Evolutionary conservation across 2,888 invertebrate genomes (phyloP), one percentile per base, ranked within the genome.

Genomic region (Hirtodrosophila cameraria): DNA sequence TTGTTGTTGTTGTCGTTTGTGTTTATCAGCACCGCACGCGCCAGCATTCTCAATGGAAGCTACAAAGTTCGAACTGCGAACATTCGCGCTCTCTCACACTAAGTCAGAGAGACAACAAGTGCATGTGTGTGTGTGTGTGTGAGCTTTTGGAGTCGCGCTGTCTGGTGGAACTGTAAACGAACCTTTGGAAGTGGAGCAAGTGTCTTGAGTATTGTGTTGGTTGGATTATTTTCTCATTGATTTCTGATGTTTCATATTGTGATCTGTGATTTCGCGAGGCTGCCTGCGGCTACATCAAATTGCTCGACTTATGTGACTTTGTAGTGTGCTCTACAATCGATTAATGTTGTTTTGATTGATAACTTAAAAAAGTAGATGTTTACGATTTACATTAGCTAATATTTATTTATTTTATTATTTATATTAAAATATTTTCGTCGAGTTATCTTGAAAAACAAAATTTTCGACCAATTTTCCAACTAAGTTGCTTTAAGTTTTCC

Each of bases 141-240:
- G 45, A 35, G 55, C 6, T 50, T 27, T 50, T 68, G 86, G 83
- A 82, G 80, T 73, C 80, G 55, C 67, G 49, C 76, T 83, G 80
- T 81, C 80, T 81, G 71, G 70, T 81, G 71, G 70, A 77, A 63
- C 35, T 65, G 83, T 76, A 82, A 72, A n/a, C n/a, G n/a, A n/a
- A 42, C 43, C 49, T 49, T 68, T 46, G 60, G 66, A 85, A 80
- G 73, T 80, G 61, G 80, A 82, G 80, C 86, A 80, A 82, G 82
- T 80, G 79, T 61, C 54, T 76, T 67, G 31, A 28, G 11, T 38
- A 16, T 35, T 57, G 35, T 9, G 31, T 2, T 45, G 16, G 11
- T 35, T 57, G 35, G 12, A 35, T 2, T 45, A 11, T 15, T 27
- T 16, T 36, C 55, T 35, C 28, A 11, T 30, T 6, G 41, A 15